Base-by-base conservation (phyloP, 2,113 vertebrate species). In the Heteronetta atricapilla region DNA sequence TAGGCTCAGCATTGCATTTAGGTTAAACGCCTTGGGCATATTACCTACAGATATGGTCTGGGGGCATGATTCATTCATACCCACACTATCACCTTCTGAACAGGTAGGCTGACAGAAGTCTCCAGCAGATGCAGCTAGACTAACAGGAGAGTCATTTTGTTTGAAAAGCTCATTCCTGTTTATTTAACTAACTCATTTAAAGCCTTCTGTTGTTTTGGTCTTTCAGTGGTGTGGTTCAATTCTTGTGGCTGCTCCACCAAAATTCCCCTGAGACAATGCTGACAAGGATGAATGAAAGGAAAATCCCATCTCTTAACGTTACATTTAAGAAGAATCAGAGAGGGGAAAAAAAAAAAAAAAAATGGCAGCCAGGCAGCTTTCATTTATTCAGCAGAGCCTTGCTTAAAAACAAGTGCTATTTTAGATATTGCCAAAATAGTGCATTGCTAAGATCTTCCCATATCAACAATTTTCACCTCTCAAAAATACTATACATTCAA, bases 341-440 rank as follows among this genome's bases (percentile, higher is more conserved):
- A n/a, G 38, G 11, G 11, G 11, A 38, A 38, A 38, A 38, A 10
- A 38, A 38, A 44, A 82, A 94, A 95, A 86, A 89, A 34, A 53
- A 48, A 68, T 23, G 63, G 76, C 77, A 72, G 69, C 19, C 46
- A 75, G 18, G 13, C 72, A 82, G 95, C n/a, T 93, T 95, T 96
- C 91, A 86, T 89, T 95, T 90, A 79, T 77, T 90, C 82, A 81
- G 75, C 89, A 96, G 76, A 86, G 85, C 64, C 68, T 82, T 86
- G 74, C 13, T 8, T 48, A 73, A 95, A 73, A 95, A 73, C 55
- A 88, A 88, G 33, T 70, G 70, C 53, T 11, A 10, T 78, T 94
- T 84, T 40, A 28, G 13, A 55, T 86, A 48, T 89, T 92, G 75
- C 80, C 82, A 38, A 67, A 91, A 40, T 4, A 48, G 8, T 16